Conservation (phyloP, 2,888 invertebrate genomes). For the Chirona hameri region DNA sequence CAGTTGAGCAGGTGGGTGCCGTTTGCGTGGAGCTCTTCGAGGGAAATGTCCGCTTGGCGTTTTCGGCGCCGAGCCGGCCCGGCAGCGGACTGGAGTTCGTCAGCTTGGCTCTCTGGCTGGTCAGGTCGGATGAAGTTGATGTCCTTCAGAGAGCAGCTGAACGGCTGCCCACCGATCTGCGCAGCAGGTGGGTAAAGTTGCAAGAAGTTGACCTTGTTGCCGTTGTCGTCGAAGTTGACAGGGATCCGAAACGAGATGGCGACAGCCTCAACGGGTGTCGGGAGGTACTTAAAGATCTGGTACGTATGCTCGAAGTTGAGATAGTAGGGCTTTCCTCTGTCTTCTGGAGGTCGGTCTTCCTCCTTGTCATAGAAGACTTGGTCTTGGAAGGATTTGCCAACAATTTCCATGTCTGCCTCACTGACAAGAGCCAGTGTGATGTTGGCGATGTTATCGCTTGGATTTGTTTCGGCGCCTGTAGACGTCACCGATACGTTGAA, state of each 20-base stretch:
- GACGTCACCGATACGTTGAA: slow-evolving; percentile 7
- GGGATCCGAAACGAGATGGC: background rate
- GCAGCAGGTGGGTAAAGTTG: background rate
- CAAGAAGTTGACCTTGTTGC: background rate
- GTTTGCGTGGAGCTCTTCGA: background rate
- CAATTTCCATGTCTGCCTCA: slow-evolving; percentile 25
- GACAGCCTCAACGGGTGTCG: slow-evolving; percentile 5
- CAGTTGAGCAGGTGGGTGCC: background rate
- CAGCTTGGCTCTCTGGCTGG: background rate
- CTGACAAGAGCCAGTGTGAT: background rate
- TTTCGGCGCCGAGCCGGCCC: background rate
- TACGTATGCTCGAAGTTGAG: background rate
- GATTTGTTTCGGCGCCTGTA: background rate
- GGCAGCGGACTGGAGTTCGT: too few relatives aligned
- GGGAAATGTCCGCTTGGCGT: background rate
- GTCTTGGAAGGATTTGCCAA: background rate
- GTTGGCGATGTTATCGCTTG: background rate
- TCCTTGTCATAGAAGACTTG: background rate
- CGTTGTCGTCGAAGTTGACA: background rate
- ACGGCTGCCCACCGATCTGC: background rate
- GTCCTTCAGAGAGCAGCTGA: background rate
- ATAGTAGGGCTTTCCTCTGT: background rate
- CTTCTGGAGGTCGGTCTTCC: background rate
- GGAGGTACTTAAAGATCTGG: slow-evolving; percentile 9
- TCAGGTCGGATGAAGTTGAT: background rate